A percentile compares a stretch with the other conserved stretches of the same genome.
These are phyloP conservation scores for Andrena camellia DNA, from an alignment of 2,888 invertebrate species.

Conservation along the genomic window DNA sequence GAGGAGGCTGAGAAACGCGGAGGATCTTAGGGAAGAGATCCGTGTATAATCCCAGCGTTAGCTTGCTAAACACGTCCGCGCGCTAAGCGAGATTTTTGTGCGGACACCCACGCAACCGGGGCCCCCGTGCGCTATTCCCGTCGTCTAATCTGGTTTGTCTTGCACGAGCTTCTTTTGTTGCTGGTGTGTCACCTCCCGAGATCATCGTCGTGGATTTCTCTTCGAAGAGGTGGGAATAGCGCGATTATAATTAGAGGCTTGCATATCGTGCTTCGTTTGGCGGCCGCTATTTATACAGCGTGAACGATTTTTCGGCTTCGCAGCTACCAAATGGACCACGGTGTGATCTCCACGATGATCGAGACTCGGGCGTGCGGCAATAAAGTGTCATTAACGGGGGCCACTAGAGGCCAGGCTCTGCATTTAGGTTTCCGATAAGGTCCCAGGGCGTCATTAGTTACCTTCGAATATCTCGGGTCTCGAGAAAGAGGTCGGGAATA, in stretches of 20 bases:
- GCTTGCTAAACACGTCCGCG: conserved; percentile 22
- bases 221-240: background rate
- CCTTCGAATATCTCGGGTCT: conserved; percentile 32
- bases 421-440: conserved; percentile 46
- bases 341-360: background rate
- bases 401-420: background rate
- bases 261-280: background rate
- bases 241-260: conserved; percentile 53
- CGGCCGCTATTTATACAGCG: conserved; percentile 18
- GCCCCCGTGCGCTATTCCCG: conserved; percentile 33
- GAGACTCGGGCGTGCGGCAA: background rate
- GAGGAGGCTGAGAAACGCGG: background rate
- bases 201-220: background rate
- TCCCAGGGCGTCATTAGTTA: conserved; percentile 31
- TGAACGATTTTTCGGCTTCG: conserved; percentile 2
- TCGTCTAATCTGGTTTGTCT: conserved; percentile 41
- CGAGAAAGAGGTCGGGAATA: conserved; percentile 31
- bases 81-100: background rate
- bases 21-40: background rate
- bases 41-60: conserved; percentile 11
- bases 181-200: background rate
- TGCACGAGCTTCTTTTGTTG: conserved; percentile 36
- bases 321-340: background rate
- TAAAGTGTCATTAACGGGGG: background rate
- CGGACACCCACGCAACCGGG: conserved; percentile 16